Evolutionary conservation across 2,797 vertebrate species (phyloP), one percentile per base, ranked within the genome.

Genomic region (Gouania willdenowi): DNA sequence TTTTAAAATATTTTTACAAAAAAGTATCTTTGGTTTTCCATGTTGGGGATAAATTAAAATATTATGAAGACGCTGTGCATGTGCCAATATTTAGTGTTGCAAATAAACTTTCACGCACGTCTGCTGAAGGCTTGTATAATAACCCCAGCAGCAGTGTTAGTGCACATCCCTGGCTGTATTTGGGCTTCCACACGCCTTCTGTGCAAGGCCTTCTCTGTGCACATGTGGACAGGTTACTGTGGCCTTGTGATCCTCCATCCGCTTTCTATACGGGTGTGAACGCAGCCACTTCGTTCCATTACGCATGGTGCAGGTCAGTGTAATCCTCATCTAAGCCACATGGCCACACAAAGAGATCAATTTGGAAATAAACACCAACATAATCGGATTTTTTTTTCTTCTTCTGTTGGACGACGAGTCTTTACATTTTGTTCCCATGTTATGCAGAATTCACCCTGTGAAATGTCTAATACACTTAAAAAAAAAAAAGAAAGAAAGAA

Each of bases 241-340:
- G 79, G 84, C 78, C 77, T 77, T 82, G 61, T 79, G 77, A 70
- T 79, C 54, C 42, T 65, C 66, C 60, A 66, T 71, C 59, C 66
- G 4, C 36, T 47, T 41, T 49, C 51, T 53, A 33, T 58, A n/a
- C n/a, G 67, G 49, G 66, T 56, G 70, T 79, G 65, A 66, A 66
- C 52, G 49, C 55, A 30, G 31, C 46, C 47, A 63, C 55, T 74
- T 53, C 59, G 65, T 74, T 32, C 52, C 52, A 69, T 58, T 71
- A 47, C 51, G 47, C 60, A 42, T 44, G 50, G 20, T 27, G 55
- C 54, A 30, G 57, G 58, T 48, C 60, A 41, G 44, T 50, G 14
- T 75, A 58, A 75, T 77, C 66, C 69, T 71, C 39, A 37, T 68
- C 35, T 59, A 63, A 57, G 57, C 55, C 60, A 50, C 68, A 47